Base-by-base conservation (phyloP, 2,113 vertebrate genomes). In the Callopanchax toddi region DNA sequence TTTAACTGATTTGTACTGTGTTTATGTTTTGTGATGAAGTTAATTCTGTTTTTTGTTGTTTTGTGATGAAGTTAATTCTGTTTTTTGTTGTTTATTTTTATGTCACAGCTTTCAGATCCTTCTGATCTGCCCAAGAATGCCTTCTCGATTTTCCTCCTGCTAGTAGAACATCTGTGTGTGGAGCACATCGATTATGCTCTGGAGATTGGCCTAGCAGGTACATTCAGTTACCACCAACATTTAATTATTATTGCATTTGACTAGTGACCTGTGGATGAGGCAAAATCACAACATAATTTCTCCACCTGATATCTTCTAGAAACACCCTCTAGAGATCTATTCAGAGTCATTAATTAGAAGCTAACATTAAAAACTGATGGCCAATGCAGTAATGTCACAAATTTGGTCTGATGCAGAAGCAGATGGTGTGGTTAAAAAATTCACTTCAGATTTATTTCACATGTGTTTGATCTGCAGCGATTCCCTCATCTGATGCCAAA, bases 121-220 rank as follows among this genome's bases (percentile, higher is more conserved):
- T 95, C 97, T 65, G 97, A 99, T 91, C 92, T 99, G 77, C 96
- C 97, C 67, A 97, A 96, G 91, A 99, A 99, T 60, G 97, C 97
- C 81, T 99, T 96, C 91, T 94, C 94, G 71, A 95, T 99, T 89
- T 99, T 99, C 91, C 92, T 96, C 76, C 92, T 98, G 90, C 94
- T 99, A 76, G 97, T 99, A 67, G 97, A 99, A 21, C 96, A 98
- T 90, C 94, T 99, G 52, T 99, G 97, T 84, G 94, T 97, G 72
- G 97, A 99, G 8, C 97, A 99, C 90, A 99, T 99, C 52, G 97
- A 99, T 92, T 99, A 99, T 67, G 97, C 97, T 65, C 92, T 99
- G 79, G 97, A 99, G 91, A 99, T 97, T 57, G 97, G 97, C 78
- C 95, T 98, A 64, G 95, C 94, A 89, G 97, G 97, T 98, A 91